Evolutionary conservation across 2,113 vertebrate genomes (phyloP).

Genomic region (Scomber colias): DNA sequence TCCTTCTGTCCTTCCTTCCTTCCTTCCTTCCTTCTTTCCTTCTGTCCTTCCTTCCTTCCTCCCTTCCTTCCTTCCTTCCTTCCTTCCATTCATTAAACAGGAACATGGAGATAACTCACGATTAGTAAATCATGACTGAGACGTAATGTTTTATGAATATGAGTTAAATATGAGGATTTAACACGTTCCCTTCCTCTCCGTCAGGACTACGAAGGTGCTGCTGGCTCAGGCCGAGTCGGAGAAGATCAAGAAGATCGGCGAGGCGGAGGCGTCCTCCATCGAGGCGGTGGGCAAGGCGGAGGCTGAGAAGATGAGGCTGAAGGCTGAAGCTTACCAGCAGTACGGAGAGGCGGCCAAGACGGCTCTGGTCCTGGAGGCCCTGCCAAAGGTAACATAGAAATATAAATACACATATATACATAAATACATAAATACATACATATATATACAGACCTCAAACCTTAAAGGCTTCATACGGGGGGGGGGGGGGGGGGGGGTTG

Average conservation of each 20-base stretch:
- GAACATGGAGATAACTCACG: no score
- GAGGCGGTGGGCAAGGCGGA: constrained; percentile 91
- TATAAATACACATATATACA: no score
- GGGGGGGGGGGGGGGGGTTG: no score
- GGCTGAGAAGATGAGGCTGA: constrained; percentile 95
- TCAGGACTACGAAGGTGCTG: constrained; percentile 91
- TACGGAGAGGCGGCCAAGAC: constrained; percentile 94
- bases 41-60: no score
- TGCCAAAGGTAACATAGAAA: constrained; percentile 91
- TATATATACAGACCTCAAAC: no score
- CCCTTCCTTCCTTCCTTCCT: no score
- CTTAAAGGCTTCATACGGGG: no score
- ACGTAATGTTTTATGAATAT: neutral
- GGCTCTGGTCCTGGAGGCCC: constrained; percentile 91
- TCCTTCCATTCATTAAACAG: no score
- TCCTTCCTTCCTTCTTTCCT: no score
- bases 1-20: no score
- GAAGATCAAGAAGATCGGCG: constrained; percentile 91
- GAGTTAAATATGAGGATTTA: neutral
- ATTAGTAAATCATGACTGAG: no score
- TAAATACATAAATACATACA: no score
- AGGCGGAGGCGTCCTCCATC: constrained; percentile 91
- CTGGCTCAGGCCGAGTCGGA: constrained; percentile 93
- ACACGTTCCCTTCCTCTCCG: neutral
- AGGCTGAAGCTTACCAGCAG: constrained; percentile 92